Evolutionary conservation across 2,797 vertebrate genomes (phyloP), one percentile per base, ranked within the genome.

Genomic region (Rhinogobio ventralis): DNA sequence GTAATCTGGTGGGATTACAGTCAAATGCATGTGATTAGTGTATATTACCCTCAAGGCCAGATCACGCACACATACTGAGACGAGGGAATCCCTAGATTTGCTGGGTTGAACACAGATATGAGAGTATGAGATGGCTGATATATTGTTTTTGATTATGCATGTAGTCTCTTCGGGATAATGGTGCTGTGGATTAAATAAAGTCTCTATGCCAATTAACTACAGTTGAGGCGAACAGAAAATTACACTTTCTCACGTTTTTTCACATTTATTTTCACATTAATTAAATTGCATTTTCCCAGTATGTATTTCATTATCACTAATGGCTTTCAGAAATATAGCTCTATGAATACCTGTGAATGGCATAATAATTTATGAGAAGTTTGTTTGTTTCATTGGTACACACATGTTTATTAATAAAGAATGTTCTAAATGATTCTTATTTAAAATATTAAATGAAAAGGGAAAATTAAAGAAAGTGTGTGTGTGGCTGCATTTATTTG

Each of bases 1-100:
- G 57, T 85, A 85, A 88, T 85, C 79, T 85, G 45, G 14, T 14
- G 14, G 74, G 79, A 85, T 88, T 88, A 88, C 57, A 75, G 25
- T 82, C 23, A 79, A 55, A 74, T 53, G 20, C 33, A 79, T 82
- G 81, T 78, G 67, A 86, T 88, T 86, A 82, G 36, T 81, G 77
- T 72, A 36, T 57, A 73, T 86, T 51, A 60, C 64, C 14, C 69
- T 33, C 69, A 82, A 36, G 15, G 36, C 75, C 76, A 60, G 73
- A 83, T 83, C 74, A 64, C 51, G 8, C 15, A 55, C 57, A 84
- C 36, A 79, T 39, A 67, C 33, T 42, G 82, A 60, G 49, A 77
- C 46, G 62, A 68, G 66, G 55, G 45, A 85, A 77, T 81, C 77
- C 64, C 30, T 36, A 49, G 77, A 74, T 49, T 25, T 87, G 53